phyloP scores from a whole-genome alignment of 2,888 invertebrate species.

The Lochmaea capreae region DNA sequence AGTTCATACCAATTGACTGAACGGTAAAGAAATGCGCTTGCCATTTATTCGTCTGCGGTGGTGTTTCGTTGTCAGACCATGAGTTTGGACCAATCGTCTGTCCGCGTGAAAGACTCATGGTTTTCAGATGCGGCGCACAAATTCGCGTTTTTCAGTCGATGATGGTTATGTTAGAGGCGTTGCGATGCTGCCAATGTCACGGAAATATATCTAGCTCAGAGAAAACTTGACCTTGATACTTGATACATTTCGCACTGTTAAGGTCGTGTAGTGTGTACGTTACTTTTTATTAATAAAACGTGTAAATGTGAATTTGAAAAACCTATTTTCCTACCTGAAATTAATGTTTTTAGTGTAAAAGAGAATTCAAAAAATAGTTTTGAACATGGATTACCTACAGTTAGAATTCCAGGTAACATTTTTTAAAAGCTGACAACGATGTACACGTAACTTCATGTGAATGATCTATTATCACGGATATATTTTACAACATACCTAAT shows the following conservation, averaged over 20 bases:
- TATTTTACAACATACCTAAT: not conserved
- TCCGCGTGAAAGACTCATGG: slow-evolving; percentile 61
- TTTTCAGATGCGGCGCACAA: slow-evolving; percentile 52
- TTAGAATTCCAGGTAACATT: too few species aligned
- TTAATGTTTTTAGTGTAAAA: too few species aligned
- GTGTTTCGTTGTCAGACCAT: slow-evolving; percentile 84
- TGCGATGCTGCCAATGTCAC: slow-evolving; percentile 16
- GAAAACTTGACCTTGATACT: not conserved
- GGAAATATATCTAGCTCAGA: not conserved
- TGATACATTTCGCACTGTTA: not conserved
- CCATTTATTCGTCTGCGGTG: slow-evolving; percentile 66
- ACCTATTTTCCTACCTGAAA: too few species aligned
- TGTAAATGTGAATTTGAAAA: too few species aligned
- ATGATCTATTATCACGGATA: not conserved
- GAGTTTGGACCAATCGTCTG: slow-evolving; percentile 74
- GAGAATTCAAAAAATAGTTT: too few species aligned
- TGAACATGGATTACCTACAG: too few species aligned
- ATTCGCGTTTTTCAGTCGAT: slow-evolving; percentile 21
- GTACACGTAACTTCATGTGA: not conserved
- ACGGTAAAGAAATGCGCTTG: slow-evolving; percentile 52
- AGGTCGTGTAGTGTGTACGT: not conserved
- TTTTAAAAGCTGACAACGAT: not conserved
- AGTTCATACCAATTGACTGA: slow-evolving; percentile 40
- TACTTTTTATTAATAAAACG: not conserved
- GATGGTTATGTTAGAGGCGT: slow-evolving; percentile 4